Evolutionary conservation across 2,888 invertebrate species (phyloP).

Genomic region (Mystacides longicornis): DNA sequence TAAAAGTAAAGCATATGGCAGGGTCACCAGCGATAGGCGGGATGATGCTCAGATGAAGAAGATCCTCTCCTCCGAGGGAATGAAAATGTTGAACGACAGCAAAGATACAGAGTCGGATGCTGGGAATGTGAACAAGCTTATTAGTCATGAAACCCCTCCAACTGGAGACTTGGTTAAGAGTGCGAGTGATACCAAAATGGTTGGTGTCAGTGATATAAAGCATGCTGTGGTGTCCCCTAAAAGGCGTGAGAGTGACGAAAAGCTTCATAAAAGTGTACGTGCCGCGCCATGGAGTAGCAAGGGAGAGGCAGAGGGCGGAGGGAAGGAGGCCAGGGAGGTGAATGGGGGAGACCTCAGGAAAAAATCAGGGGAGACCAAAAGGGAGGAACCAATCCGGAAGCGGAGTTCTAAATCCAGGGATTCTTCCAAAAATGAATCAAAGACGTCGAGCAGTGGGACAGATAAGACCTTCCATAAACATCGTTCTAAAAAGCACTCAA

Average conservation of each 20-base stretch:
- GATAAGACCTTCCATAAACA: too few species aligned
- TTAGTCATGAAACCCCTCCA: too few species aligned
- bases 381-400: constrained; percentile 2
- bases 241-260: too few species aligned
- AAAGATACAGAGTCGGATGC: neutral
- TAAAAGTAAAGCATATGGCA: neutral
- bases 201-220: too few species aligned
- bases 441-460: neutral
- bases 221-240: too few species aligned
- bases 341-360: constrained; percentile 2
- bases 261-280: too few species aligned
- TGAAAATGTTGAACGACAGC: neutral
- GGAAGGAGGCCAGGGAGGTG: neutral
- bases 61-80: neutral
- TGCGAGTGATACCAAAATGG: too few species aligned
- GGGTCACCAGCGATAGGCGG: neutral
- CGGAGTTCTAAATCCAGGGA: constrained; percentile 5
- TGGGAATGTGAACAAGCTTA: too few species aligned
- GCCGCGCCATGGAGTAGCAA: neutral
- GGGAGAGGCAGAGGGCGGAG: neutral
- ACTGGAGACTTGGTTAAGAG: too few species aligned
- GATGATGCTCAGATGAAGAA: neutral
- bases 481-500: neutral
- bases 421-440: neutral
- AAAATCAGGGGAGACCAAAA: too few species aligned